Evolutionary conservation across 1,140 invertebrate genomes (phyloP).

Genomic region (Laupala kohalensis): DNA sequence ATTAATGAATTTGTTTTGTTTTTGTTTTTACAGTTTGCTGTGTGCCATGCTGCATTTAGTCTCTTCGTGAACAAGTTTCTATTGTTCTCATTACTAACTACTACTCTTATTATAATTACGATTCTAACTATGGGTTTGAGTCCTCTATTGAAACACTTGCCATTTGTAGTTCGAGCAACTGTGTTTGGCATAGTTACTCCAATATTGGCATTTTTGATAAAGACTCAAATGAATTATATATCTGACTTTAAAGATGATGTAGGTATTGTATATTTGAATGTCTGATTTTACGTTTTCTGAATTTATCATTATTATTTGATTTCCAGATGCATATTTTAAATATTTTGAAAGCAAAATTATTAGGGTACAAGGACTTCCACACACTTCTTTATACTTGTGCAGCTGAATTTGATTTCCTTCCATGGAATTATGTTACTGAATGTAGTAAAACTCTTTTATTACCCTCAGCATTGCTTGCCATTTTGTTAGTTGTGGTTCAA

Average conservation of each 20-base stretch:
- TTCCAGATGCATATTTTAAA: constrained; percentile 59
- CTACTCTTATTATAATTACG: constrained; percentile 27
- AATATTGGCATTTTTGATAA: neutral
- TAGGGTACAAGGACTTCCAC: constrained; percentile 61
- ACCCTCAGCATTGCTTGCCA: constrained; percentile 35
- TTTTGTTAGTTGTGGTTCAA: constrained; percentile 29
- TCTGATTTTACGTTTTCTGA: neutral
- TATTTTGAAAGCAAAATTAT: constrained; percentile 62
- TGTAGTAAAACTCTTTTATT: constrained; percentile 40
- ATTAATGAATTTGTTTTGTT: neutral
- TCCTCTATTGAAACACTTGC: constrained; percentile 5
- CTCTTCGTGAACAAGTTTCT: constrained; percentile 43
- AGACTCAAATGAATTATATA: neutral
- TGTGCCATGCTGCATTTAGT: neutral
- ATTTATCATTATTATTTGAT: constrained; percentile 2
- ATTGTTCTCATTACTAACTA: constrained; percentile 50
- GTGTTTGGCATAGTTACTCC: neutral
- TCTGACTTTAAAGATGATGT: constrained; percentile 43
- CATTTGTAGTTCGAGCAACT: neutral
- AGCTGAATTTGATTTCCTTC: constrained; percentile 70
- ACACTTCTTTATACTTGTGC: constrained; percentile 74
- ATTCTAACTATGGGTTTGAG: constrained; percentile 26
- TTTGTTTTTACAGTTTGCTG: neutral
- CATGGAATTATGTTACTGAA: constrained; percentile 33
- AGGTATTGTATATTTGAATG: constrained; percentile 22